Conservation (phyloP, 2,113 vertebrate genomes). For the Mirza zaza region DNA sequence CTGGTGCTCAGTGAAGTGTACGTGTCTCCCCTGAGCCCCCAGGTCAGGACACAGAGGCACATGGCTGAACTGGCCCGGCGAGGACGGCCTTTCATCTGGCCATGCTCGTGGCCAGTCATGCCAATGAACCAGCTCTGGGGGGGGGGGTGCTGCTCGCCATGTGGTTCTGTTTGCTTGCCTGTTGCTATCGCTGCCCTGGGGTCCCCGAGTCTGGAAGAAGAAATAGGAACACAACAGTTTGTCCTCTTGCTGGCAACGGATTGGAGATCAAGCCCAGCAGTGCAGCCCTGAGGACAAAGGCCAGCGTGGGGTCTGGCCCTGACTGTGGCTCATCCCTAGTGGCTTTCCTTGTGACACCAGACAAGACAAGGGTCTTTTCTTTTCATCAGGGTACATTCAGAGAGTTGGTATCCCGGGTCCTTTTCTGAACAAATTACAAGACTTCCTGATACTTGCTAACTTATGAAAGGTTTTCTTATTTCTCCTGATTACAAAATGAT, state of each 20-base stretch:
- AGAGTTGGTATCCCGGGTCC: neutral
- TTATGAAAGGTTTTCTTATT: neutral
- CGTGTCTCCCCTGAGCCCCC: neutral
- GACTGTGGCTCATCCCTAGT: neutral
- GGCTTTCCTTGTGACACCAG: neutral
- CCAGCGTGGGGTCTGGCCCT: neutral
- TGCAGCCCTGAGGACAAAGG: neutral
- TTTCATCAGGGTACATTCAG: neutral
- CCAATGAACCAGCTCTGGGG: neutral
- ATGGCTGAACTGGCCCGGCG: neutral
- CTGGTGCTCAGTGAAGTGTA: neutral
- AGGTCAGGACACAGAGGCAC: neutral
- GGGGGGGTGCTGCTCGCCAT: neutral
- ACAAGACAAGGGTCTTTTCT: neutral
- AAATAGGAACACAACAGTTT: neutral
- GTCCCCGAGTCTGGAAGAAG: neutral
- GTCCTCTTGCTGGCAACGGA: neutral
- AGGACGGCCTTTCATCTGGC: neutral
- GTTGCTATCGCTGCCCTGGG: neutral
- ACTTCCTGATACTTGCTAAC: neutral
- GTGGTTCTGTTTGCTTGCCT: neutral
- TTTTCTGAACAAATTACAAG: neutral
- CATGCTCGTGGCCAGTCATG: neutral
- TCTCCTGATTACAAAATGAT: slow-evolving; percentile 22
- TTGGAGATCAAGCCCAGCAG: neutral